Percentiles rank a stretch among this genome's conserved stretches.
phyloP scores from a whole-genome alignment of 2,113 vertebrate species.

The Bos indicus region DNA sequence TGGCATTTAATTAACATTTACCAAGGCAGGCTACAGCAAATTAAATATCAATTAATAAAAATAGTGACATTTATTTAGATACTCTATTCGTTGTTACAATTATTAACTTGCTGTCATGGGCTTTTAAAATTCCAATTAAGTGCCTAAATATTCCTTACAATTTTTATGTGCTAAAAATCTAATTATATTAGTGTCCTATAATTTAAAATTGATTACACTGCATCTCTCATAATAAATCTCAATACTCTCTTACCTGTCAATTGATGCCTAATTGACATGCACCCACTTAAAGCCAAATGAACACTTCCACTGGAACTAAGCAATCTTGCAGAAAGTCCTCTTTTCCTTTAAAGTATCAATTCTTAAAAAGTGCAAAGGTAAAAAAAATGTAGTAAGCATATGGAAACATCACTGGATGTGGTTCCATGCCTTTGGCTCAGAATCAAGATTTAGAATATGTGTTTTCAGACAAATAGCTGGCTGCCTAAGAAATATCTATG shows the following conservation, averaged over 20 bases:
- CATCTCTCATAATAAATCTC: conserved; percentile 52
- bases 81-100: conserved; percentile 78
- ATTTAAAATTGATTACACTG: conserved; percentile 76
- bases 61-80: conserved; percentile 79
- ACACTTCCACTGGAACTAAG: not conserved
- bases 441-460: not conserved
- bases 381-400: not conserved
- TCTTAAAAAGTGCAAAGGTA: not conserved
- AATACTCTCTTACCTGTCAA: conserved; percentile 45
- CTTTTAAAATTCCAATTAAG: conserved; percentile 80
- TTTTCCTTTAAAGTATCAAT: not conserved
- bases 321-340: not conserved
- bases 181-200: conserved; percentile 77
- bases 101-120: conserved; percentile 79
- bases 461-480: not conserved
- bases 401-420: not conserved
- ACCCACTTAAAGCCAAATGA: conserved; percentile 39
- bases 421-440: not conserved
- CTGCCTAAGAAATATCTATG: not conserved
- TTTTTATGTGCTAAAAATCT: conserved; percentile 76
- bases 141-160: conserved; percentile 76
- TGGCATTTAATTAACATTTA: conserved; percentile 81
- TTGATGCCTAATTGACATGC: conserved; percentile 39
- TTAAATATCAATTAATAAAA: conserved; percentile 80
- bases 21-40: conserved; percentile 70